A percentile compares a stretch with the other conserved stretches of the same genome.
Conservation (phyloP, 2,113 vertebrate species). For the Pelecanoides urinatrix region DNA sequence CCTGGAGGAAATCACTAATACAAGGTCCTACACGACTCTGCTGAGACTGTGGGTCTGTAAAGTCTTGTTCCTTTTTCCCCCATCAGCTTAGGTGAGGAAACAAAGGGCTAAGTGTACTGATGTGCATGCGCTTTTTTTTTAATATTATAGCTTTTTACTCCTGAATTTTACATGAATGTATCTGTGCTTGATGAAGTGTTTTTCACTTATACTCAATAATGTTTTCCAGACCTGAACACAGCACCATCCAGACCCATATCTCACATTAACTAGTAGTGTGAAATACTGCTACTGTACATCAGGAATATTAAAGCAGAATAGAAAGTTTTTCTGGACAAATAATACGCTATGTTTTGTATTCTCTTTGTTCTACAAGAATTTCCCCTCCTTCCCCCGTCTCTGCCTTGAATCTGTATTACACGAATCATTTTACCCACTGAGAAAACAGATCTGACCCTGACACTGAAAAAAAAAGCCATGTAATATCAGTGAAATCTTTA, state of each 20-base stretch:
- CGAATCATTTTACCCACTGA: background rate
- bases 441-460: background rate
- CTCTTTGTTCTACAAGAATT: background rate
- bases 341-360: background rate
- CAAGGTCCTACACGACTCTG: background rate
- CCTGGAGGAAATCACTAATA: background rate
- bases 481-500: background rate
- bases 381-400: background rate
- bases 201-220: background rate
- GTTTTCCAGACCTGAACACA: background rate
- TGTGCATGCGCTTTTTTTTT: background rate
- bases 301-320: background rate
- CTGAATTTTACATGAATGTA: background rate
- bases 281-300: background rate
- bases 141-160: background rate
- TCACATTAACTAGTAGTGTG: background rate
- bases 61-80: background rate
- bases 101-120: background rate
- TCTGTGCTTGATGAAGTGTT: background rate
- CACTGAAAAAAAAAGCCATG: background rate
- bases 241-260: background rate
- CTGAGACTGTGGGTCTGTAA: background rate
- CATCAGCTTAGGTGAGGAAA: background rate
- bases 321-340: background rate
- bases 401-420: background rate